Evolutionary conservation across 2,888 invertebrate species (phyloP).

Genomic region (Euspilapteryx auroguttella): DNA sequence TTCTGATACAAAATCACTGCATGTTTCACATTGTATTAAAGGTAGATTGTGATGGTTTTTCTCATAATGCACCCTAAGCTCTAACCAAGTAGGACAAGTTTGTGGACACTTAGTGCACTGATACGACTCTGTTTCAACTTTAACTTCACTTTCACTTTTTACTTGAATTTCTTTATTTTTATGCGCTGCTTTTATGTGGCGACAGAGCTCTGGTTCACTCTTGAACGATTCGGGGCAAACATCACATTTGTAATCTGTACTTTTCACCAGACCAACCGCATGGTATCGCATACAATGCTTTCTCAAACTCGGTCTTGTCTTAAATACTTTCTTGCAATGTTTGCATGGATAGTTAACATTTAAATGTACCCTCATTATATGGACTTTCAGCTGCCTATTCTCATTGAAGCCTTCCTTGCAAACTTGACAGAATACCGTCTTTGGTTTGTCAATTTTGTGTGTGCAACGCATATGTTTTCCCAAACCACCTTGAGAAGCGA

Average conservation of each 20-base stretch:
- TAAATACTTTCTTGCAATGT: constrained; percentile 34
- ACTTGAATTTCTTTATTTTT: constrained; percentile 9
- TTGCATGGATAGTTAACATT: constrained; percentile 38
- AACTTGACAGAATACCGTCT: constrained; percentile 31
- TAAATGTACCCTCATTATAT: constrained; percentile 38
- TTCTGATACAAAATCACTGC: constrained; percentile 27
- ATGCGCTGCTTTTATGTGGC: constrained; percentile 29
- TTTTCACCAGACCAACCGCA: constrained; percentile 12
- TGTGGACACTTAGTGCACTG: constrained; percentile 40
- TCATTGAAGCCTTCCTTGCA: constrained; percentile 42
- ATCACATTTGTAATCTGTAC: constrained; percentile 22
- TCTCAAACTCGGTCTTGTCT: constrained; percentile 39
- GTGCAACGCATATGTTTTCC: constrained; percentile 37
- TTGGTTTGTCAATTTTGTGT: constrained; percentile 34
- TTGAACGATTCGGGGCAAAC: constrained; percentile 29
- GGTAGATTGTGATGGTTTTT: constrained; percentile 23
- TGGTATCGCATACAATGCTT: constrained; percentile 39
- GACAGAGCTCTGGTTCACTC: constrained; percentile 38
- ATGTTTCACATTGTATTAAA: constrained; percentile 39
- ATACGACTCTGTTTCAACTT: constrained; percentile 22
- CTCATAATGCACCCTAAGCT: constrained; percentile 30
- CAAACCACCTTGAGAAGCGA: constrained; percentile 34
- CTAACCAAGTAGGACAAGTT: constrained; percentile 24
- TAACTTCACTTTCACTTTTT: neutral
- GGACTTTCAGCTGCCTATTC: constrained; percentile 35